Evolutionary conservation across 53 echinoderm and acorn worm genomes (phyloP).

Genomic region (Patiria pectinifera): DNA sequence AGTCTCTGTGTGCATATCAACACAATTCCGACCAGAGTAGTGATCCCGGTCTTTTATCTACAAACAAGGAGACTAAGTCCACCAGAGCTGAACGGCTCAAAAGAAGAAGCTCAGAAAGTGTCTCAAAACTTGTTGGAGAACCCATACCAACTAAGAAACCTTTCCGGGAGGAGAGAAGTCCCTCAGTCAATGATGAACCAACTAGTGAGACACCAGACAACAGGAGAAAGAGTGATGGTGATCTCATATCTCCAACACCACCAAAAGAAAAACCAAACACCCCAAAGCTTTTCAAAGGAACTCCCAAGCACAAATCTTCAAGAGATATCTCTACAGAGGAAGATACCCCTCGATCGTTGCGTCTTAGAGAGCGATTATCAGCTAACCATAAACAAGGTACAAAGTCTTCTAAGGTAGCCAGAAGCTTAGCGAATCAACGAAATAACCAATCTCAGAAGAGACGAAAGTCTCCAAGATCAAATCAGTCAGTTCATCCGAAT

Average conservation of each 20-base stretch:
- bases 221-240: constrained; percentile 78
- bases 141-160: constrained; percentile 40
- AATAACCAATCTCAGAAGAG: constrained; percentile 22
- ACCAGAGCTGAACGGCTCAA: constrained; percentile 37
- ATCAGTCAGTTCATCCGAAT: not conserved
- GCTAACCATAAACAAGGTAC: not conserved
- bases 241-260: constrained; percentile 80
- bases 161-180: not conserved
- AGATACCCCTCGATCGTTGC: constrained; percentile 14
- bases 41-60: too few relatives aligned
- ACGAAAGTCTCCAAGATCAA: constrained; percentile 7
- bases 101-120: constrained; percentile 41
- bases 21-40: not conserved
- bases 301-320: constrained; percentile 55
- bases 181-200: not conserved
- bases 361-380: constrained; percentile 13
- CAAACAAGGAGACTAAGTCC: not conserved
- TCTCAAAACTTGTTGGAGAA: constrained; percentile 2
- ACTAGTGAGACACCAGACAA: constrained; percentile 12
- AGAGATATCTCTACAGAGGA: not conserved
- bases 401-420: not conserved
- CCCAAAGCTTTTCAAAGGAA: constrained; percentile 72
- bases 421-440: not conserved
- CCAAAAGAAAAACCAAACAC: constrained; percentile 69
- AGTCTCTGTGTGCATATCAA: not conserved